phyloP scores from a whole-genome alignment of 2,797 vertebrate species.

The Halcyon badia region DNA sequence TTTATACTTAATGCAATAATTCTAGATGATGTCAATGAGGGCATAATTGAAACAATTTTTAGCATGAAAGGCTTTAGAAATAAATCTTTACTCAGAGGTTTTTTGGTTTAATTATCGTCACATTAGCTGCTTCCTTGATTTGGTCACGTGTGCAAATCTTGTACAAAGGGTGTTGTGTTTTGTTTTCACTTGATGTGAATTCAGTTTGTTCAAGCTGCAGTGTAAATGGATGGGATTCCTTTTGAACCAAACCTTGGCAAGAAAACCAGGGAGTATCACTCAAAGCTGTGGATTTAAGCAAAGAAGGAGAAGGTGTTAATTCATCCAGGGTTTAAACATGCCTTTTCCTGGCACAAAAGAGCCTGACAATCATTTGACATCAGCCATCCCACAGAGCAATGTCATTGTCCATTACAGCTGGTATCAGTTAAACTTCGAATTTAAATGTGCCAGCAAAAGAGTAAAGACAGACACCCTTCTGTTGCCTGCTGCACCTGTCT shows the following conservation, averaged over 20 bases:
- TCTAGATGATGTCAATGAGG: background rate
- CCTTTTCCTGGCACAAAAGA: background rate
- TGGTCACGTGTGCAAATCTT: background rate
- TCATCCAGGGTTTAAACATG: background rate
- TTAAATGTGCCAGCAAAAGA: background rate
- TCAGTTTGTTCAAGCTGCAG: background rate
- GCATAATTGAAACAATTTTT: background rate
- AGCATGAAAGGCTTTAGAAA: background rate
- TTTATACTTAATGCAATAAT: background rate
- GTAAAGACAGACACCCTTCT: background rate
- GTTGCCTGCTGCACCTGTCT: background rate
- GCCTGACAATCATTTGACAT: background rate
- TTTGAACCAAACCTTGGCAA: background rate
- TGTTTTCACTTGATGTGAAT: background rate
- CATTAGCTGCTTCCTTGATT: background rate
- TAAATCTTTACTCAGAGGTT: background rate
- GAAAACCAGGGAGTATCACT: background rate
- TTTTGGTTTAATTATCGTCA: background rate
- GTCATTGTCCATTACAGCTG: background rate
- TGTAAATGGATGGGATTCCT: background rate
- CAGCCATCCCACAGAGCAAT: background rate
- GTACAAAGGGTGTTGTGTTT: background rate
- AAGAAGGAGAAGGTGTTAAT: conserved; percentile 9
- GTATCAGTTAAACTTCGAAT: background rate
- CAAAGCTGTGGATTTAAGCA: background rate